These are phyloP conservation scores for Picathartes gymnocephalus DNA, from an alignment of 2,113 vertebrate species.

Conservation along the genomic window DNA sequence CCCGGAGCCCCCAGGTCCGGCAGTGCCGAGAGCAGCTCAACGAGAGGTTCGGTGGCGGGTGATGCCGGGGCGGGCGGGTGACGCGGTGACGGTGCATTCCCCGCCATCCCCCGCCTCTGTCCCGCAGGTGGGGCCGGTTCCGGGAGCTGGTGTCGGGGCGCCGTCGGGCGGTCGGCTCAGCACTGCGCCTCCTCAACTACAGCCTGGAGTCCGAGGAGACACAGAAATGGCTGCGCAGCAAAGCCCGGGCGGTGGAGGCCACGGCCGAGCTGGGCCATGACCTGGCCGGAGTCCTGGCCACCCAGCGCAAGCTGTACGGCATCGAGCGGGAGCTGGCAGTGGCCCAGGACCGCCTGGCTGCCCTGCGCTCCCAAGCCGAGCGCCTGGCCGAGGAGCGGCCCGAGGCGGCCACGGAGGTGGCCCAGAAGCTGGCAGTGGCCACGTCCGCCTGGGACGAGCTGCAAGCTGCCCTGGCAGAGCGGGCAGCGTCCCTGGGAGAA, in stretches of 20 bases:
- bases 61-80: accelerated
- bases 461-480: slow-evolving; percentile 76
- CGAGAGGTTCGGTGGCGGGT: slow-evolving; percentile 69
- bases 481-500: slow-evolving; percentile 85
- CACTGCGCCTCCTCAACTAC: slow-evolving; percentile 88
- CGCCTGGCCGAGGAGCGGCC: slow-evolving; percentile 79
- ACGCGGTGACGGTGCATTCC: accelerated
- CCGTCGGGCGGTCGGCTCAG: slow-evolving; percentile 80
- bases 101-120: accelerated
- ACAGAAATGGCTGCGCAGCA: slow-evolving; percentile 86
- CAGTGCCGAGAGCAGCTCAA: slow-evolving; percentile 84
- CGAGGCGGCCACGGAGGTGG: slow-evolving; percentile 75
- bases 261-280: slow-evolving; percentile 87
- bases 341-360: slow-evolving; percentile 77
- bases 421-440: slow-evolving; percentile 60
- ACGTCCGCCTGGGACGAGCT: slow-evolving; percentile 81
- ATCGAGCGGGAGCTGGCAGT: slow-evolving; percentile 87
- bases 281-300: slow-evolving; percentile 86
- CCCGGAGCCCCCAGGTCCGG: slow-evolving; percentile 84
- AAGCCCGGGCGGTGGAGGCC: slow-evolving; percentile 85
- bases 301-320: slow-evolving; percentile 91
- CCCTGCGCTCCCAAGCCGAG: slow-evolving; percentile 78
- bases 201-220: slow-evolving; percentile 91
- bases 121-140: slow-evolving; percentile 86
- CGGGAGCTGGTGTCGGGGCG: slow-evolving; percentile 80